Base-by-base conservation (phyloP, 2,113 vertebrate genomes). In the Fulmarus glacialis region DNA sequence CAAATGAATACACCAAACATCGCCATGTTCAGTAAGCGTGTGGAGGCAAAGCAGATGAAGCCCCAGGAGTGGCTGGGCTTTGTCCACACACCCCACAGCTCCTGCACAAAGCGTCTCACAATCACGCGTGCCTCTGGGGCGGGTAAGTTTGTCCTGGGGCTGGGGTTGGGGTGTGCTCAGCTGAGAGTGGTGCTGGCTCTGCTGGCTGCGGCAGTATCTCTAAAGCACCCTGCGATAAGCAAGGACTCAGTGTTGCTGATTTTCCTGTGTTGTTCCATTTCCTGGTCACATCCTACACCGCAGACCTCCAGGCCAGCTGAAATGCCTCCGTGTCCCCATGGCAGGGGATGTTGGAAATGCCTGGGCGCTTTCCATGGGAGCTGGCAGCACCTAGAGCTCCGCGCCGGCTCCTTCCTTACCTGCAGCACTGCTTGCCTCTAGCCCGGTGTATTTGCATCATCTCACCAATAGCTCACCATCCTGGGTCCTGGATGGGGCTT, bases 321-420 rank as follows among this genome's bases (percentile, higher is more conserved):
- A 89, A 66, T 2, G 12, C 16, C 30, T 42, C 9, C 0, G 0
- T 15, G 19, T 26, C 24, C 34, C 22, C 2, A 2, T 4, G 22
- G 12, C 2, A 0, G 3, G 9, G 32, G 24, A 66, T 15, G 23
- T 2, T 4, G 9, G 67, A 81, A 92, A 48, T 5, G 12, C 38
- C 50, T 15, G 29, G 15, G 59, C 1, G 0, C 45, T 43, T 66
- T 42, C 67, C 2, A 2, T 16, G 29, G 40, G 27, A 72, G 34
- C 29, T 29, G 16, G 66, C 42, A 62, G 40, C 32, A 40, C 53
- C 34, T 20, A 24, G 30, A 71, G 30, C 50, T 58, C 38, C 1
- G 4, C 17, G 12, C 15, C 0, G 2, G n/a, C 22, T 86, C 40
- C 66, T 72, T 63, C 86, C 36, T 60, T 58, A 45, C 45, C 34